Conservation (phyloP, 2,113 vertebrate species). For the Thunnus thynnus region DNA sequence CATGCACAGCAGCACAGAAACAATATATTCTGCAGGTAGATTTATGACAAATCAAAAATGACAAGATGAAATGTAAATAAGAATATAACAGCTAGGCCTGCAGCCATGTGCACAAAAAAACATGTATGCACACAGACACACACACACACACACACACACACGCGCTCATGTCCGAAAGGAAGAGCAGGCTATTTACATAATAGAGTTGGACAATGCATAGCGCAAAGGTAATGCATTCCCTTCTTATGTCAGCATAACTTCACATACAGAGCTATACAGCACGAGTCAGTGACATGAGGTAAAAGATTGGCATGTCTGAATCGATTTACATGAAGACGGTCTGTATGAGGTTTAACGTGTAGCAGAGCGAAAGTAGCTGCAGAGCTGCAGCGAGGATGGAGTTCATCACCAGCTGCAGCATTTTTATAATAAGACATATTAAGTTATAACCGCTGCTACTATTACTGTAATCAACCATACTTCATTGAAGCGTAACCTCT, state of each 20-base stretch:
- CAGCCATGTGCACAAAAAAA: neutral
- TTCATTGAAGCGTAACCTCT: neutral
- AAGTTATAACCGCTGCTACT: neutral
- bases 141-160: neutral
- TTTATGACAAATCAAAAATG: conserved; percentile 61
- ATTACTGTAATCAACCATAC: neutral
- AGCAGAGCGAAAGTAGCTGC: neutral
- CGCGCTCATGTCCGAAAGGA: neutral
- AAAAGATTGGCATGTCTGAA: conserved; percentile 59
- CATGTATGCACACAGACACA: conserved; percentile 5
- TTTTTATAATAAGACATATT: neutral
- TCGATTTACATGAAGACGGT: conserved; percentile 29
- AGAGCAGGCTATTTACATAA: conserved; percentile 68
- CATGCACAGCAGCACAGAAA: conserved; percentile 20
- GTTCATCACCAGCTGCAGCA: neutral
- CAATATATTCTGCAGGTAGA: conserved; percentile 54
- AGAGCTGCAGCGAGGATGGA: neutral
- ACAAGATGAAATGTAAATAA: conserved; percentile 69
- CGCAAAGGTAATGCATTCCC: conserved; percentile 58
- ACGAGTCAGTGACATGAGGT: conserved; percentile 23
- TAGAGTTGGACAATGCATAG: conserved; percentile 61
- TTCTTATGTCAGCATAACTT: conserved; percentile 65
- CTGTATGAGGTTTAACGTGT: conserved; percentile 13
- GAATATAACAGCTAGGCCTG: neutral
- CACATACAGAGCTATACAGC: conserved; percentile 20